These are phyloP conservation scores for Suncus etruscus DNA, from an alignment of 2,113 vertebrate species.

Conservation along the genomic window DNA sequence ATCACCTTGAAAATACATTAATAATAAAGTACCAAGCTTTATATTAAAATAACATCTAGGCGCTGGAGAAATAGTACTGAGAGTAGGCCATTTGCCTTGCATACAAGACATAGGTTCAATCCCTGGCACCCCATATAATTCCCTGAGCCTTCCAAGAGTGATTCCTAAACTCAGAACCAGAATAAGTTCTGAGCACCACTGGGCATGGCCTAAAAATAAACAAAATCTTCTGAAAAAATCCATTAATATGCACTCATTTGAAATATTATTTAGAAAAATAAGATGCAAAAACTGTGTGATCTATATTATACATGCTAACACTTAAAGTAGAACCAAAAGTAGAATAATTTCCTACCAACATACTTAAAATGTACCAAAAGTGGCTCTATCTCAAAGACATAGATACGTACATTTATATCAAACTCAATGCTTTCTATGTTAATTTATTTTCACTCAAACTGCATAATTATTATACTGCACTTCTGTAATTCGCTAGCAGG, in stretches of 20 bases:
- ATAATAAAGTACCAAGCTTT: constrained; percentile 29
- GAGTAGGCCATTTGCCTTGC: too few species aligned
- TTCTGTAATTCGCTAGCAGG: not conserved
- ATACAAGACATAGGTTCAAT: too few species aligned
- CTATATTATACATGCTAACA: not conserved
- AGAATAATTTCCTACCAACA: constrained; percentile 51
- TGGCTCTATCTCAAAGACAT: not conserved
- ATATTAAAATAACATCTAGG: not conserved
- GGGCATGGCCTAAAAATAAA: not conserved
- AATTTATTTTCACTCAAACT: constrained; percentile 40
- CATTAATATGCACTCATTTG: not conserved
- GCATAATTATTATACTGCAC: not conserved
- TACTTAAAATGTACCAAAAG: not conserved
- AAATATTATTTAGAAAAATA: constrained; percentile 41
- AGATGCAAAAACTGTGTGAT: not conserved
- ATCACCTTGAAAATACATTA: constrained; percentile 47
- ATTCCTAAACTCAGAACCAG: too few species aligned
- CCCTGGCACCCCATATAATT: too few species aligned
- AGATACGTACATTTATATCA: constrained; percentile 20
- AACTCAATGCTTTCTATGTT: constrained; percentile 46
- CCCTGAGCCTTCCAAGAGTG: too few species aligned
- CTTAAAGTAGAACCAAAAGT: not conserved
- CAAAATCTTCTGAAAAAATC: not conserved
- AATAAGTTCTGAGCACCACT: too few species aligned
- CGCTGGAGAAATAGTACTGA: not conserved